These are phyloP conservation scores for Lucifuga dentata DNA, from an alignment of 2,113 vertebrate genomes.

Conservation along the genomic window DNA sequence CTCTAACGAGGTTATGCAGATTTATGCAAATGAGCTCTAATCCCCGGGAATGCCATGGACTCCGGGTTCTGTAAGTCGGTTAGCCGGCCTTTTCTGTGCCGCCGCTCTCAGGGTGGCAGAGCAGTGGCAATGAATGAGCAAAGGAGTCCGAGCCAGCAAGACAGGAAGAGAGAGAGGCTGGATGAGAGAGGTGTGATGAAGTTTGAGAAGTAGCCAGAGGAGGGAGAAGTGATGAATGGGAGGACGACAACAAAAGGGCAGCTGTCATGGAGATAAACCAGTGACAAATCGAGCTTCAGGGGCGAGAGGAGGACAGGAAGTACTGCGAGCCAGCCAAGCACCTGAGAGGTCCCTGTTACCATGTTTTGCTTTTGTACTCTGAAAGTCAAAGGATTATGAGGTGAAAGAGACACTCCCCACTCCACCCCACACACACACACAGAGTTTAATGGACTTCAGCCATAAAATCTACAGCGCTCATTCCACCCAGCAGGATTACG, in stretches of 20 bases:
- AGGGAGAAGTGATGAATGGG: slow-evolving; percentile 51
- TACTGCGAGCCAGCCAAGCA: neutral
- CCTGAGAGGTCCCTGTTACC: neutral
- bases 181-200: slow-evolving; percentile 44
- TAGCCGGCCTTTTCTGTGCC: slow-evolving; percentile 41
- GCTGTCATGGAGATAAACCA: slow-evolving; percentile 54
- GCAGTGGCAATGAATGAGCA: slow-evolving; percentile 27
- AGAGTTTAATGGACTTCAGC: no score
- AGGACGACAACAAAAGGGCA: slow-evolving; percentile 42
- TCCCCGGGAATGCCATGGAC: slow-evolving; percentile 44
- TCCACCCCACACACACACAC: no score
- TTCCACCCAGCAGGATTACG: no score
- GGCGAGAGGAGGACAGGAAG: slow-evolving; percentile 15
- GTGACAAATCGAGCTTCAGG: slow-evolving; percentile 47
- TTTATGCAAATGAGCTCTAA: slow-evolving; percentile 75
- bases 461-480: no score
- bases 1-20: slow-evolving; percentile 75
- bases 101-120: slow-evolving; percentile 10
- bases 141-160: slow-evolving; percentile 16
- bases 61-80: slow-evolving; percentile 30
- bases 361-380: neutral
- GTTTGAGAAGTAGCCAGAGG: slow-evolving; percentile 22
- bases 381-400: neutral
- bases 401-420: neutral
- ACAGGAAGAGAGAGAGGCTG: slow-evolving; percentile 17